Evolutionary conservation across 2,797 vertebrate species (phyloP).

Genomic region (Gymnodraco acuticeps): DNA sequence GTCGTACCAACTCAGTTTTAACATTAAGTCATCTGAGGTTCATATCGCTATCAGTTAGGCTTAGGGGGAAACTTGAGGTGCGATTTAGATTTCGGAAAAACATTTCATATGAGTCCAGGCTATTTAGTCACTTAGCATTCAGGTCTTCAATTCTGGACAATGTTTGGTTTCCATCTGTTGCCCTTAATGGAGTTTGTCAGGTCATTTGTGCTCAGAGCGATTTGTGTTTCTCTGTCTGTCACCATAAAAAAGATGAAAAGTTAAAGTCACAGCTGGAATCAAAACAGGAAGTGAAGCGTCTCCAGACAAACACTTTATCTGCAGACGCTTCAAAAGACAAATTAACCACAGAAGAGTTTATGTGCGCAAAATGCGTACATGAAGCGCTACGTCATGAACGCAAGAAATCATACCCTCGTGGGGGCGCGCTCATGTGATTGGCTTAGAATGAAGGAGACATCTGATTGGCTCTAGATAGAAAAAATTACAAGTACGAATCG

Average conservation of each 20-base stretch:
- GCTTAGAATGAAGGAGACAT: too few relatives aligned
- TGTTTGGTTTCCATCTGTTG: constrained; percentile 58
- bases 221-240: constrained; percentile 20
- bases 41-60: constrained; percentile 80
- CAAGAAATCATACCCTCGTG: too few relatives aligned
- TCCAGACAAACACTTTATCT: constrained; percentile 4
- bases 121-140: constrained; percentile 42
- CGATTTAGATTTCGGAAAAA: constrained; percentile 60
- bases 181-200: constrained; percentile 50
- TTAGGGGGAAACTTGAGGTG: constrained; percentile 76
- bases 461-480: too few relatives aligned
- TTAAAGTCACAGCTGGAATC: constrained; percentile 15
- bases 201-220: constrained; percentile 19
- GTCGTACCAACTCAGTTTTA: constrained; percentile 85
- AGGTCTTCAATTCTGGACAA: constrained; percentile 23
- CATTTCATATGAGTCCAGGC: constrained; percentile 22
- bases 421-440: too few relatives aligned
- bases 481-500: too few relatives aligned
- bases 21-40: constrained; percentile 83
- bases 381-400: too few relatives aligned
- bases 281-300: constrained; percentile 11
- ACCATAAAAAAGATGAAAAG: background rate
- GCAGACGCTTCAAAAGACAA: background rate
- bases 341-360: background rate
- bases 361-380: too few relatives aligned